A percentile compares a stretch with the other conserved stretches of the same genome.
phyloP scores from a whole-genome alignment of 1,140 invertebrate genomes.

The Conus ventricosus region DNA sequence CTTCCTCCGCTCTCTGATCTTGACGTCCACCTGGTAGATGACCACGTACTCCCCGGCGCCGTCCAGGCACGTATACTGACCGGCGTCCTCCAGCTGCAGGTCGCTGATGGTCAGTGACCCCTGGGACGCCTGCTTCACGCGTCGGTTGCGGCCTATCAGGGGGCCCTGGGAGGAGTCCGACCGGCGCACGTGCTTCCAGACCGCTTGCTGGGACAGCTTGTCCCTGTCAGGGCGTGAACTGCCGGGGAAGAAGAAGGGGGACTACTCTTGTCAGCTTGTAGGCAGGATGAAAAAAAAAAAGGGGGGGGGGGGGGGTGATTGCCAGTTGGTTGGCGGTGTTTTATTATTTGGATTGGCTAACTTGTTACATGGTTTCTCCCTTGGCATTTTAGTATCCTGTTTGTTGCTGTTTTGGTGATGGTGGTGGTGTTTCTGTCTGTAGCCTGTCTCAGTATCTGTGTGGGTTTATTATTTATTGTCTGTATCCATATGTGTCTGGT shows the following conservation, averaged over 20 bases:
- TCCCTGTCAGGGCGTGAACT: conserved; percentile 53
- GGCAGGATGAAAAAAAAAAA: too few relatives aligned
- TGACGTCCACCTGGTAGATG: conserved; percentile 62
- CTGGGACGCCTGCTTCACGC: conserved; percentile 42
- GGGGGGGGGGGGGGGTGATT: too few relatives aligned
- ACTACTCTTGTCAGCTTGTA: background rate
- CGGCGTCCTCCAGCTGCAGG: conserved; percentile 60
- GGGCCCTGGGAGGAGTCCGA: conserved; percentile 34
- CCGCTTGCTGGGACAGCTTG: conserved; percentile 31
- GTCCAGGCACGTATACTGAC: conserved; percentile 49
- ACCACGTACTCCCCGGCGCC: conserved; percentile 41
- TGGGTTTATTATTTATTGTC: too few relatives aligned
- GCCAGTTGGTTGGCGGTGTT: background rate
- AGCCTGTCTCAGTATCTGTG: too few relatives aligned
- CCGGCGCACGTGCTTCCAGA: conserved; percentile 49
- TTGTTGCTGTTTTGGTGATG: background rate
- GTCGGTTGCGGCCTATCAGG: background rate
- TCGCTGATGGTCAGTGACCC: conserved; percentile 50
- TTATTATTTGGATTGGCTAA: too few relatives aligned
- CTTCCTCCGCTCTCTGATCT: conserved; percentile 51
- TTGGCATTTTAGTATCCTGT: background rate
- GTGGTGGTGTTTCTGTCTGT: too few relatives aligned
- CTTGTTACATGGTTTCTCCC: too few relatives aligned
- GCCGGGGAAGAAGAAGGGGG: background rate
- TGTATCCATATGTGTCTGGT: too few relatives aligned